Percentiles rank a stretch among this genome's conserved stretches.
Conservation (phyloP, 53 echinoderm and acorn worm genomes). For the Pentamera pediparva region DNA sequence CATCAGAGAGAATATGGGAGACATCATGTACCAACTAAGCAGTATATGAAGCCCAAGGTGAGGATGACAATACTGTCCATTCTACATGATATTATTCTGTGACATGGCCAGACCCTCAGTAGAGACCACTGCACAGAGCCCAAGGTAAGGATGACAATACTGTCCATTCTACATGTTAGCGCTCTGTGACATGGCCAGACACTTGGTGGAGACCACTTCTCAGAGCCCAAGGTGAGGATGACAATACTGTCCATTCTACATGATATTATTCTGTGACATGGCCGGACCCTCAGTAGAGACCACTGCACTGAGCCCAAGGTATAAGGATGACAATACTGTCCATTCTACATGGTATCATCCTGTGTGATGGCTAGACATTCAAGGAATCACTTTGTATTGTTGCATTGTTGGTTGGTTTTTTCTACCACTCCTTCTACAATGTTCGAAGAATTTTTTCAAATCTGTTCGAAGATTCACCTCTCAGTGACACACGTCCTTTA, state of each 20-base stretch:
- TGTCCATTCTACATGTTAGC: constrained; percentile 95
- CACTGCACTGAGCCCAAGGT: constrained; percentile 89
- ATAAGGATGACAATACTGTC: constrained; percentile 77
- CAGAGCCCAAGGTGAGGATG: constrained; percentile 87
- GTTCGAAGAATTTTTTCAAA: no score
- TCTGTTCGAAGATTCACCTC: no score
- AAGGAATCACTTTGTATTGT: no score
- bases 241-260: constrained; percentile 79
- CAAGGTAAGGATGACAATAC: constrained; percentile 83
- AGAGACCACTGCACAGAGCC: constrained; percentile 88
- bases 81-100: constrained; percentile 93
- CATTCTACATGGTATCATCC: constrained; percentile 94
- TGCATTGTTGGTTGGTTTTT: no score
- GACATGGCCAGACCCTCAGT: constrained; percentile 90
- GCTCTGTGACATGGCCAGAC: constrained; percentile 82
- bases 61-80: constrained; percentile 11
- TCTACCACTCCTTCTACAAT: no score
- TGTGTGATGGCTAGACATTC: constrained; percentile 80
- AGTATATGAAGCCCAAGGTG: constrained; percentile 99
- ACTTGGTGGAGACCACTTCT: constrained; percentile 83
- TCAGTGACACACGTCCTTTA: no score
- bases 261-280: constrained; percentile 87
- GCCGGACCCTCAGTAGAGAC: constrained; percentile 87
- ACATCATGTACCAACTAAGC: constrained; percentile 91
- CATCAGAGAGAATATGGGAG: constrained; percentile 86